phyloP scores from a whole-genome alignment of 2,113 vertebrate species.

The Pontoporia blainvillei region DNA sequence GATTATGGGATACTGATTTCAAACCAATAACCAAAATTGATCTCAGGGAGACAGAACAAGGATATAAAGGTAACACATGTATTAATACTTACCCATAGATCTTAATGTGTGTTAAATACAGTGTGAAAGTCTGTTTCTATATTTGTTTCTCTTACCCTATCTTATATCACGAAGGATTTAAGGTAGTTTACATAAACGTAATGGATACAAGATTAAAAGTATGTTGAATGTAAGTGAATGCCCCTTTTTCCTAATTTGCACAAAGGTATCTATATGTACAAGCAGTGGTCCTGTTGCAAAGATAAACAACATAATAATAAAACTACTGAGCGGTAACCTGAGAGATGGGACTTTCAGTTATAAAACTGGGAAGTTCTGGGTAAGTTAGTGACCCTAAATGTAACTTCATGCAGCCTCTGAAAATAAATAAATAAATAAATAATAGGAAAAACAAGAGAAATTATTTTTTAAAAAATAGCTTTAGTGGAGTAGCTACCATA shows the following conservation, averaged over 20 bases:
- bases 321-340: not conserved
- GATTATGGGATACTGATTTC: slow-evolving; percentile 96
- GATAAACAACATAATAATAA: not conserved
- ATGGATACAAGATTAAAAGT: not conserved
- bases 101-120: not conserved
- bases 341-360: not conserved
- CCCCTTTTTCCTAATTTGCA: not conserved
- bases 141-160: not conserved
- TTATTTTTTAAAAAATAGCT: not conserved
- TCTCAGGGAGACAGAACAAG: slow-evolving; percentile 95
- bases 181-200: not conserved
- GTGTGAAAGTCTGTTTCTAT: not conserved
- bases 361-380: not conserved
- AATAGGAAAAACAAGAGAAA: not conserved
- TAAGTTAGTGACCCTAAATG: not conserved
- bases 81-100: not conserved
- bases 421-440: not conserved
- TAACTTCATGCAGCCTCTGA: not conserved
- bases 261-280: not conserved
- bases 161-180: not conserved
- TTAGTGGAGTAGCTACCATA: not conserved
- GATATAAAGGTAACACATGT: slow-evolving; percentile 92
- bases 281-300: not conserved
- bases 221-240: not conserved
- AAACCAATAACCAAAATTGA: slow-evolving; percentile 99